Conservation (phyloP, 1,140 invertebrate genomes). For the Drosophila equinoxialis region DNA sequence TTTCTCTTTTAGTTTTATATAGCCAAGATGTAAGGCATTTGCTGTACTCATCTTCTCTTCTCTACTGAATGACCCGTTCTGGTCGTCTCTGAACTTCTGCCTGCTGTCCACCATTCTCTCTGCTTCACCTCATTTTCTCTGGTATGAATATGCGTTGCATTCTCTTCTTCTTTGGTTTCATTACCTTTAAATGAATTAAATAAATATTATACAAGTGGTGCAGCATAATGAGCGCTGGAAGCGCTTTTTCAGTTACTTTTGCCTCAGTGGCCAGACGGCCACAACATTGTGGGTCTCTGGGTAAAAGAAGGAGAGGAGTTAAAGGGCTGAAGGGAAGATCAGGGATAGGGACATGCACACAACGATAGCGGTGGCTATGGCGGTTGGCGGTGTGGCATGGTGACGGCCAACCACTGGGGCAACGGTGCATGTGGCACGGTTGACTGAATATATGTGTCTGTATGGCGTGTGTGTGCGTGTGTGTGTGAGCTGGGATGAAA, state of each 20-base stretch:
- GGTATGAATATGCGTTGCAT: constrained; percentile 43
- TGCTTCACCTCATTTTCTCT: constrained; percentile 19
- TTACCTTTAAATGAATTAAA: constrained; percentile 81
- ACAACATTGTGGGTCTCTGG: constrained; percentile 39
- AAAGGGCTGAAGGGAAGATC: background rate
- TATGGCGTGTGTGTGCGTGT: constrained; percentile 36
- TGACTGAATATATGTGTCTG: constrained; percentile 62
- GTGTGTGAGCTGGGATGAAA: constrained; percentile 57
- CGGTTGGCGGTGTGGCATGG: constrained; percentile 9
- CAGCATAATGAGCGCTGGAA: constrained; percentile 77
- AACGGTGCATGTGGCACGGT: constrained; percentile 75
- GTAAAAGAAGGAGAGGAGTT: background rate
- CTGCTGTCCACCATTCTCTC: constrained; percentile 28
- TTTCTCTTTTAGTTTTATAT: no score
- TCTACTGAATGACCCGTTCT: background rate
- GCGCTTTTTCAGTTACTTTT: constrained; percentile 79
- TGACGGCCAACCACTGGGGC: constrained; percentile 63
- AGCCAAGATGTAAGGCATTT: no score
- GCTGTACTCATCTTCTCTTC: no score
- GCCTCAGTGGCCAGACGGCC: constrained; percentile 71
- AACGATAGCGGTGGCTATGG: background rate
- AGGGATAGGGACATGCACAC: constrained; percentile 12
- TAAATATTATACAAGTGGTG: constrained; percentile 79
- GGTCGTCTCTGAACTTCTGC: background rate
- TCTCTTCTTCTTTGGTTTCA: constrained; percentile 45